Percentiles rank a stretch among this genome's conserved stretches.
These are phyloP conservation scores for Muscina levida DNA, from an alignment of 2,888 invertebrate genomes.

Conservation along the genomic window DNA sequence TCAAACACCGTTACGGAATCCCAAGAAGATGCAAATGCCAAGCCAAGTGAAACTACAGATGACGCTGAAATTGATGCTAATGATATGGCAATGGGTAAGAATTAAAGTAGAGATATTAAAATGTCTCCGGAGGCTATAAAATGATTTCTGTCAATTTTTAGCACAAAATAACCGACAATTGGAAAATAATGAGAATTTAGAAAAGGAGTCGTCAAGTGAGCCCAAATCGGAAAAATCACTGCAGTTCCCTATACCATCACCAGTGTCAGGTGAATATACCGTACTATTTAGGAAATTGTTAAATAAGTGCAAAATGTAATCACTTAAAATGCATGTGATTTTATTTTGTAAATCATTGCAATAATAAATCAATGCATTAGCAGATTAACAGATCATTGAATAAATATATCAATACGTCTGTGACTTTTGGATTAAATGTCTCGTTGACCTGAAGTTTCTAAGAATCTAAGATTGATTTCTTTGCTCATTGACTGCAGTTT, in stretches of 20 bases:
- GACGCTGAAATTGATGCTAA: constrained; percentile 64
- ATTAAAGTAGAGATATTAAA: not conserved
- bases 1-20: constrained; percentile 63
- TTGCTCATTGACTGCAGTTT: too few relatives aligned
- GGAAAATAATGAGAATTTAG: constrained; percentile 70
- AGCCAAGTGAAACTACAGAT: constrained; percentile 59
- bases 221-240: constrained; percentile 71
- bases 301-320: too few relatives aligned
- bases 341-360: too few relatives aligned
- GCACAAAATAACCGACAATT: constrained; percentile 68
- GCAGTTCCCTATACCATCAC: constrained; percentile 71
- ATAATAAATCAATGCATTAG: too few relatives aligned
- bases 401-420: too few relatives aligned
- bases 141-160: constrained; percentile 43
- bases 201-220: constrained; percentile 69
- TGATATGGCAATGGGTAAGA: constrained; percentile 68
- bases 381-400: not conserved
- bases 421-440: too few relatives aligned
- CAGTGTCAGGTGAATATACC: constrained; percentile 68
- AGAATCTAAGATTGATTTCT: too few relatives aligned
- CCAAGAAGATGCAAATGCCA: constrained; percentile 68
- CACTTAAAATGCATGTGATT: too few relatives aligned
- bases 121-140: not conserved
- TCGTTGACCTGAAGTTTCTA: too few relatives aligned
- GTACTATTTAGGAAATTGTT: not conserved